Evolutionary conservation across 1,140 invertebrate genomes (phyloP).

Genomic region (Polypedilum pembai): DNA sequence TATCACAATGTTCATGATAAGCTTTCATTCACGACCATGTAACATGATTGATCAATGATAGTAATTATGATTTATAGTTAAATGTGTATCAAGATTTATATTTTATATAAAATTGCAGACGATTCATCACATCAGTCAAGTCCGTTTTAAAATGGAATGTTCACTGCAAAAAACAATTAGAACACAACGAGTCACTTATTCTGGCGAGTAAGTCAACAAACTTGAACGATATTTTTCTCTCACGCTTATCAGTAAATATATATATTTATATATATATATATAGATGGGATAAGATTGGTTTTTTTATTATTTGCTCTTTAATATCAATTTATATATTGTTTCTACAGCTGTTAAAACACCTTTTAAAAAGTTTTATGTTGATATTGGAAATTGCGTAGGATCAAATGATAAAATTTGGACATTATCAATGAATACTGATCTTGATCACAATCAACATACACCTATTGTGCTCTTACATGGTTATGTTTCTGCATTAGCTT

Average conservation of each 20-base stretch:
- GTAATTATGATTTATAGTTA: too few species aligned
- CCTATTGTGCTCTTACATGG: conserved; percentile 80
- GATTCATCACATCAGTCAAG: neutral
- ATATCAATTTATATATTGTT: neutral
- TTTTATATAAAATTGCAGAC: neutral
- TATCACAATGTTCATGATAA: too few species aligned
- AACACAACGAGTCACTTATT: neutral
- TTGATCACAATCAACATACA: conserved; percentile 44
- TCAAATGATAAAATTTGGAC: conserved; percentile 65
- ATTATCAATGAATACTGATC: conserved; percentile 58
- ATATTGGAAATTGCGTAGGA: conserved; percentile 60
- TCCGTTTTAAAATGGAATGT: neutral
- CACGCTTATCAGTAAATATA: neutral
- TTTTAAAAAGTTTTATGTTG: conserved; percentile 51
- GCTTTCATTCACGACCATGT: too few species aligned
- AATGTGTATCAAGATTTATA: too few species aligned
- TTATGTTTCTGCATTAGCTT: conserved; percentile 66
- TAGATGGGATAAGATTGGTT: neutral
- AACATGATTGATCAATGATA: too few species aligned
- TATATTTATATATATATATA: neutral
- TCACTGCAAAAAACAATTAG: neutral
- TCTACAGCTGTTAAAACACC: neutral
- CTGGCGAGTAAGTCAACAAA: neutral
- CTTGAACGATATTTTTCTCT: neutral
- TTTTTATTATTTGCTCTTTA: too few species aligned